These are phyloP conservation scores for Macrotis lagotis DNA, from an alignment of 2,113 vertebrate genomes.

Conservation along the genomic window DNA sequence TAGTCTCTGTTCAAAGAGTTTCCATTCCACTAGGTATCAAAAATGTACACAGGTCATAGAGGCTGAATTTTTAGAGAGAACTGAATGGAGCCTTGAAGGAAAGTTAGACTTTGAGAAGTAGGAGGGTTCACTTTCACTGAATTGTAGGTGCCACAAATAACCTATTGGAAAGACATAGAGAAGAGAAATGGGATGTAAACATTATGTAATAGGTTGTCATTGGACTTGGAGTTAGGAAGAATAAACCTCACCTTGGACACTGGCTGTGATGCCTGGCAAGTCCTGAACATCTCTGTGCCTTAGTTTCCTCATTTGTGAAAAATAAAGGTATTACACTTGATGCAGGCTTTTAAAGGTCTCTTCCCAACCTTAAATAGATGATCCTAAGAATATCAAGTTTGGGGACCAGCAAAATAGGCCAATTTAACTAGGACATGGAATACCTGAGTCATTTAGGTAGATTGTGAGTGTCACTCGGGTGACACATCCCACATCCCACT, in stretches of 20 bases:
- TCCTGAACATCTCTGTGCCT: neutral
- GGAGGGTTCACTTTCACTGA: neutral
- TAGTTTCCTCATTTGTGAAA: neutral
- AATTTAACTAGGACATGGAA: neutral
- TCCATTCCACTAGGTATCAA: neutral
- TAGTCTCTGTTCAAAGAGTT: neutral
- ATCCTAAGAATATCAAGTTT: neutral
- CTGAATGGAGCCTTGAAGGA: neutral
- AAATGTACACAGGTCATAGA: neutral
- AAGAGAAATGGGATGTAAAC: neutral
- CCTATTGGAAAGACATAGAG: neutral
- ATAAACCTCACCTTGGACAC: neutral
- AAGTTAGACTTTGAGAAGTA: neutral
- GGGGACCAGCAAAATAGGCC: neutral
- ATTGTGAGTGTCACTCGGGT: neutral
- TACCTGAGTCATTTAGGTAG: neutral
- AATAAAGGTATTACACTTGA: neutral
- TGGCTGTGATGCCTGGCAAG: neutral
- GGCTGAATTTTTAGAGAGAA: neutral
- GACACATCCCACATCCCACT: conserved; percentile 1
- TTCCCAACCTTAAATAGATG: neutral
- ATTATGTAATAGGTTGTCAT: neutral
- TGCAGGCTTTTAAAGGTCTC: neutral
- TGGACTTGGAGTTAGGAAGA: neutral
- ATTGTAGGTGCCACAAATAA: neutral